Evolutionary conservation across 2,113 vertebrate genomes (phyloP), one percentile per base, ranked within the genome.

Genomic region (Pterophyllum scalare): DNA sequence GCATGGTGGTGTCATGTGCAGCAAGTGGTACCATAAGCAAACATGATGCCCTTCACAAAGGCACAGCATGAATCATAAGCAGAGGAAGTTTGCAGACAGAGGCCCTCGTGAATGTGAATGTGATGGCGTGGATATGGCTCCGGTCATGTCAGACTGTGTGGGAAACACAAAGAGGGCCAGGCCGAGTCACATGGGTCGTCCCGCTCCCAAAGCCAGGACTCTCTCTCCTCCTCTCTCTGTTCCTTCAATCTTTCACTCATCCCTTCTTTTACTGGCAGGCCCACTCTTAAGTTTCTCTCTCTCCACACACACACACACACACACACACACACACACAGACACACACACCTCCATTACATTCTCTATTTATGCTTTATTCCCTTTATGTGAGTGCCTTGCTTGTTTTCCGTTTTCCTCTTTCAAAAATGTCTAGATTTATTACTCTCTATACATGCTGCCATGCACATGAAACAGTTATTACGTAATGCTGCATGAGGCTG

Each of bases 121-220:
- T 64, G 78, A 85, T 94, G 95, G 95, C 82, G 96, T 57, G 89
- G 80, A 92, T 96, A 91, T 89, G 93, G 94, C 82, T 90, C 93
- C 4, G 5, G 72, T 93, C 93, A 93, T 93, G 92, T 89, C 91
- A 90, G 93, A 93, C 91, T 94, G 95, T 97, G 97, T 97, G 97
- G 96, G 97, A 97, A 97, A 97, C 94, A 97, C 92, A 96, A 96
- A 96, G 94, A 94, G 91, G 94, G 95, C 89, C 89, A 94, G 94
- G 87, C 88, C n/a, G 72, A 81, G 89, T 95, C 95, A 94, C 85
- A 59, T 92, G 94, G 97, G 97, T 97, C 96, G 91, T 89, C 62
- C 87, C 80, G 93, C 96, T 97, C 96, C 96, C 97, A 97, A 92
- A 92, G 90, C 90, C 62, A 35, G 13, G 28, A 40, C 86, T 65